These are phyloP conservation scores for Nebria ingens DNA, from an alignment of 1,140 invertebrate species.

Conservation along the genomic window DNA sequence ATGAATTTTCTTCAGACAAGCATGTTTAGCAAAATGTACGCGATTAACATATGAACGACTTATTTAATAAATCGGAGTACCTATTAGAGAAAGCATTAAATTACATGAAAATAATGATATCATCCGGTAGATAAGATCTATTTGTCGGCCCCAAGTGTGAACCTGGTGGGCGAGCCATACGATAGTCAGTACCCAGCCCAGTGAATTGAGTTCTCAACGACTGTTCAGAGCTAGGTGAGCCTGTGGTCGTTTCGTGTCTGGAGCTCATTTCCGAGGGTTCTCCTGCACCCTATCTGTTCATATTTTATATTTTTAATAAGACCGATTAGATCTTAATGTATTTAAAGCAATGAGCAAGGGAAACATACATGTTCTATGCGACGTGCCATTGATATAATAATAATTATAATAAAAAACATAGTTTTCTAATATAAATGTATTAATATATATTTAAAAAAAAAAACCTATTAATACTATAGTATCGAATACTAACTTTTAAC, in stretches of 20 bases:
- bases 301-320: slow-evolving; percentile 22
- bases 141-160: slow-evolving; percentile 19
- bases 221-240: not conserved
- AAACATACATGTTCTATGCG: no score
- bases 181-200: no score
- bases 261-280: slow-evolving; percentile 18
- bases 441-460: no score
- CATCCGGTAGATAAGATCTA: slow-evolving; percentile 19
- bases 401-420: no score
- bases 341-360: not conserved
- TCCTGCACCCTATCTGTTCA: slow-evolving; percentile 12
- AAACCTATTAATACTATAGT: not conserved
- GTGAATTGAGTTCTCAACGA: slow-evolving; percentile 12
- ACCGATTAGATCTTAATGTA: slow-evolving; percentile 19
- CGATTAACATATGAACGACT: not conserved
- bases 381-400: no score
- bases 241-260: slow-evolving; percentile 16
- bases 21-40: no score
- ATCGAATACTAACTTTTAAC: no score
- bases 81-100: slow-evolving; percentile 25
- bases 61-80: slow-evolving; percentile 13
- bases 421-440: no score
- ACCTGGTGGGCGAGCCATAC: not conserved
- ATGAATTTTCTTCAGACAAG: no score
- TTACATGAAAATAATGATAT: slow-evolving; percentile 25